Conservation (phyloP, 2,797 vertebrate genomes). For the Cossypha heuglini region DNA sequence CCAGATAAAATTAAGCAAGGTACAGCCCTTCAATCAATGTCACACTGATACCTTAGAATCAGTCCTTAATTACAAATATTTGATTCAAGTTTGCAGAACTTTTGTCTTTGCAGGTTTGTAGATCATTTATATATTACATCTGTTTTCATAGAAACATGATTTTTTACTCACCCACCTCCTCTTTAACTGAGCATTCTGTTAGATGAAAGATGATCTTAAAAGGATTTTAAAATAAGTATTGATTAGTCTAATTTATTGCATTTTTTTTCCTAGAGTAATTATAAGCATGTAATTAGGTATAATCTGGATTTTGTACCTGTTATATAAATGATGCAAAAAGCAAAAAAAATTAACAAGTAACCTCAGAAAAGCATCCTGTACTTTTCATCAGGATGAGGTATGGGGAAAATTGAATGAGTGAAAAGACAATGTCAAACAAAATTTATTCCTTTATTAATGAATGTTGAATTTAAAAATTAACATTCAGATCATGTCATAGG, state of each 20-base stretch:
- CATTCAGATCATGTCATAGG: constrained; percentile 75
- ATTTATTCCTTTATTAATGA: constrained; percentile 74
- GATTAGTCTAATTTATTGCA: background rate
- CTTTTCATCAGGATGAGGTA: constrained; percentile 21
- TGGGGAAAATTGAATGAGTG: constrained; percentile 62
- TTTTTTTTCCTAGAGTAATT: background rate
- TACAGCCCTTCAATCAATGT: background rate
- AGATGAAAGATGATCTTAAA: background rate
- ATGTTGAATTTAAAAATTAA: constrained; percentile 77
- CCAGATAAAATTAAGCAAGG: background rate
- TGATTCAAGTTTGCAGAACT: background rate
- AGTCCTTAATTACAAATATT: background rate
- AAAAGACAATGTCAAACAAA: constrained; percentile 56
- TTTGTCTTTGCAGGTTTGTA: background rate
- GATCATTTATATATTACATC: background rate
- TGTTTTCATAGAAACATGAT: background rate
- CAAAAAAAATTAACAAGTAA: background rate
- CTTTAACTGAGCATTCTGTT: background rate
- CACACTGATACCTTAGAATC: background rate
- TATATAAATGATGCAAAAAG: background rate
- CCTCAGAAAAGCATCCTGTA: background rate
- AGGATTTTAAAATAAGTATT: background rate
- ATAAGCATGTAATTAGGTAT: background rate
- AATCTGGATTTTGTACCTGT: background rate
- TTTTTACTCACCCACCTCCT: background rate